Base-by-base conservation (phyloP, 2,113 vertebrate genomes). In the Colossoma macropomum region DNA sequence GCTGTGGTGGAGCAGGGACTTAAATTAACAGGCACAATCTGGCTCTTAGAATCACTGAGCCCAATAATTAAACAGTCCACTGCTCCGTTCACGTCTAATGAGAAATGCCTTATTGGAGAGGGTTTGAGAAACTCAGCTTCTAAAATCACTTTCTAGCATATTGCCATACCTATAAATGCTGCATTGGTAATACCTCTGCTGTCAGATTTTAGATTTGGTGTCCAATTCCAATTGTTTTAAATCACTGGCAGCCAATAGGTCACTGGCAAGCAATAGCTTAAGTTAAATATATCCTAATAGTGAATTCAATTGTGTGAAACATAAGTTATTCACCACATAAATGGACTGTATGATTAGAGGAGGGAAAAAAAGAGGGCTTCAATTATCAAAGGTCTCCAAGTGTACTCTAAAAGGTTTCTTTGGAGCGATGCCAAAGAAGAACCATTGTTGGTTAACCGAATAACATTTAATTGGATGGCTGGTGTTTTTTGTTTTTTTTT, bases 21-120 rank as follows among this genome's bases (percentile, higher is more conserved):
- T 81, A 86, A 81, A 84, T 86, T 84, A 88, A 78, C 81, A 71
- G 76, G 45, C 65, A 63, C 52, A 86, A 75, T 72, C 75, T 75
- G 82, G 78, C 27, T 72, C 70, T 81, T 71, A 79, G 84, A 86
- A 86, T 82, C 82, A 88, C 81, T 82, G 84, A 84, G 78, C 81
- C 82, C 30, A 56, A 81, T 86, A 88, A 88, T 88, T 88, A 88
- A 84, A 88, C 75, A 86, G 81, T 28, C 45, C 66, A 27, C 65
- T 66, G 71, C 65, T 73, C 81, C 70, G 68, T 30, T 81, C 82
- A 71, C 56, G 76, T 63, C 75, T 87, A 82, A 87, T 87, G 75
- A 87, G 79, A 85, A 85, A 72, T 56, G 59, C 75, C 59, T 77
- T 71, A 85, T 75, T 79, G 52, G 62, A 75, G 71, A 82, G 28